Conservation (phyloP, 92 coral and sea anemone genomes). For the Phenganax stokvisi region DNA sequence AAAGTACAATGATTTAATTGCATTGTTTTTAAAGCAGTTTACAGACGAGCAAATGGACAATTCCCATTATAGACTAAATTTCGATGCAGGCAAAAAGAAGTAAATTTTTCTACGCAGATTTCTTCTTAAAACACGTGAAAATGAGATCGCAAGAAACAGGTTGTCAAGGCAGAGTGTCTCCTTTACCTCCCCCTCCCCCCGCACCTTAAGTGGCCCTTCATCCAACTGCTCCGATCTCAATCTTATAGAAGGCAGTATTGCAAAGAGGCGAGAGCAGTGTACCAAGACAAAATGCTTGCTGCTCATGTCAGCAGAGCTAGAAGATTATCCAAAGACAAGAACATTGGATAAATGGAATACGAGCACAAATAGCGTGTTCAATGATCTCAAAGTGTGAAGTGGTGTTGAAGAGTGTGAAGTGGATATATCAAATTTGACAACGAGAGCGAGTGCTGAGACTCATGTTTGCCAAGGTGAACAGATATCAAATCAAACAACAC, state of each 20-base stretch:
- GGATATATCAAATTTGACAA: constrained; percentile 84
- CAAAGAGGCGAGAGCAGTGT: constrained; percentile 84
- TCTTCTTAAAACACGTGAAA: constrained; percentile 71
- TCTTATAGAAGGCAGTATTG: constrained; percentile 71
- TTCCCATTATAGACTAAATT: no score
- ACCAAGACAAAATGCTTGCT: constrained; percentile 90
- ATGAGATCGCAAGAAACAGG: constrained; percentile 86
- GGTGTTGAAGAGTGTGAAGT: constrained; percentile 80
- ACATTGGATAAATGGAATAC: constrained; percentile 81
- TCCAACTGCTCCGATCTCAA: background rate
- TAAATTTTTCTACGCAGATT: no score
- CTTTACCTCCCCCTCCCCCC: background rate
- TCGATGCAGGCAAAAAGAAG: no score
- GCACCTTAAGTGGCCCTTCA: background rate
- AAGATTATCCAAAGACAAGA: constrained; percentile 79
- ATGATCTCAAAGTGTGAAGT: constrained; percentile 85
- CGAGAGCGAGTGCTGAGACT: constrained; percentile 82
- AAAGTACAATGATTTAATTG: constrained; percentile 42
- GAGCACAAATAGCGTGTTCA: constrained; percentile 94
- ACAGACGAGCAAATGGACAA: no score
- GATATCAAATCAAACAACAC: constrained; percentile 59
- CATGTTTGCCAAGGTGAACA: constrained; percentile 92
- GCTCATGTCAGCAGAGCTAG: constrained; percentile 71
- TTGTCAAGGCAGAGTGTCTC: constrained; percentile 3
- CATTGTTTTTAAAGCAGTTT: background rate